Percentiles rank a stretch among this genome's conserved stretches.
These are phyloP conservation scores for Cyprinus carpio DNA, from an alignment of 2,113 vertebrate species.

Conservation along the genomic window DNA sequence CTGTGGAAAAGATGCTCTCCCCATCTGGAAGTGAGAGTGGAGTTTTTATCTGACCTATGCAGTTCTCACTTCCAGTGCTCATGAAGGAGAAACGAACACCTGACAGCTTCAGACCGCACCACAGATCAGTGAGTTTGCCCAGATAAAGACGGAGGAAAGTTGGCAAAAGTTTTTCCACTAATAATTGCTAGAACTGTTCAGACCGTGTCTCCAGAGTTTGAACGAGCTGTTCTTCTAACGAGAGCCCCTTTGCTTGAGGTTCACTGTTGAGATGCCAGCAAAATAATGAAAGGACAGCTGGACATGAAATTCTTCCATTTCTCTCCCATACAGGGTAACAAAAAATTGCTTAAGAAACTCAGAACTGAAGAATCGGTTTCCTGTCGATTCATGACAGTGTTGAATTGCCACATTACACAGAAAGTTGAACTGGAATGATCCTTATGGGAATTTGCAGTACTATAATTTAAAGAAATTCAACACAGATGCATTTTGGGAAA, in stretches of 20 bases:
- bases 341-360: not conserved
- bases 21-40: constrained; percentile 3
- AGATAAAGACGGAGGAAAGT: not conserved
- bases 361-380: not conserved
- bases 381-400: not conserved
- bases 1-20: not conserved
- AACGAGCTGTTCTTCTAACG: not conserved
- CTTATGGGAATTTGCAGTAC: not conserved
- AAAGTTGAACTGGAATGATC: not conserved
- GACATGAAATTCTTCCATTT: not conserved
- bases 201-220: not conserved
- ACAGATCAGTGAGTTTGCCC: not conserved
- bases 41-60: constrained; percentile 1
- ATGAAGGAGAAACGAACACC: not conserved
- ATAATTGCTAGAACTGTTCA: not conserved
- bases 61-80: not conserved
- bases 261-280: not conserved
- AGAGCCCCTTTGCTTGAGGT: not conserved
- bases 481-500: not conserved
- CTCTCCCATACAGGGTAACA: not conserved
- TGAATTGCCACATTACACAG: not conserved
- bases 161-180: not conserved
- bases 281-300: not conserved
- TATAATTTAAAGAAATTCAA: not conserved
- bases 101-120: not conserved